A percentile compares a stretch with the other conserved stretches of the same genome.
phyloP scores from a whole-genome alignment of 2,797 vertebrate species.

The Arrhamphus sclerolepis region DNA sequence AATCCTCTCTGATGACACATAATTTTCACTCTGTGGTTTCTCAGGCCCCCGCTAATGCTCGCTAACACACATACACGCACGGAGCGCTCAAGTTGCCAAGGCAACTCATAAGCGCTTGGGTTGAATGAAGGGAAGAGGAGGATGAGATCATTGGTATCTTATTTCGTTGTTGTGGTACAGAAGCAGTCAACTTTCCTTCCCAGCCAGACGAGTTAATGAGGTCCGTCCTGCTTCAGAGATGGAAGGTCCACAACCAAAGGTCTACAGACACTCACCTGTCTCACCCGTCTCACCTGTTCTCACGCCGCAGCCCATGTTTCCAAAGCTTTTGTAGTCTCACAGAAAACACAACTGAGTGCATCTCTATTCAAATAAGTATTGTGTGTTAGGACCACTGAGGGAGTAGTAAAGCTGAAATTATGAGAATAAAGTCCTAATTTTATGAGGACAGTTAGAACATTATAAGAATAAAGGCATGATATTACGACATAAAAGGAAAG shows the following conservation, averaged over 20 bases:
- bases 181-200: slow-evolving; percentile 64
- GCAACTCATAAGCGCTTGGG: slow-evolving; percentile 76
- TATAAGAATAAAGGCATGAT: too few species aligned
- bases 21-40: slow-evolving; percentile 75
- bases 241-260: slow-evolving; percentile 29
- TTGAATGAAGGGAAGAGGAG: slow-evolving; percentile 75
- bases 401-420: too few species aligned
- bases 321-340: too few species aligned
- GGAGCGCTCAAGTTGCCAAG: slow-evolving; percentile 72
- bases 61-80: slow-evolving; percentile 46
- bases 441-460: too few species aligned
- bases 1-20: slow-evolving; percentile 80
- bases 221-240: slow-evolving; percentile 47
- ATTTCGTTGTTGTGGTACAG: slow-evolving; percentile 75
- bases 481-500: too few species aligned
- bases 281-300: background rate
- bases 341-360: too few species aligned
- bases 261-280: background rate
- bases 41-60: slow-evolving; percentile 65
- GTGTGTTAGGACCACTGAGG: too few species aligned
- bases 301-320: too few species aligned
- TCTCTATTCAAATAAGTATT: too few species aligned
- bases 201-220: slow-evolving; percentile 63
- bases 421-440: too few species aligned
- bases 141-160: slow-evolving; percentile 83